Evolutionary conservation across 2,797 vertebrate species (phyloP).

Genomic region (Pipistrellus pygmaeus): DNA sequence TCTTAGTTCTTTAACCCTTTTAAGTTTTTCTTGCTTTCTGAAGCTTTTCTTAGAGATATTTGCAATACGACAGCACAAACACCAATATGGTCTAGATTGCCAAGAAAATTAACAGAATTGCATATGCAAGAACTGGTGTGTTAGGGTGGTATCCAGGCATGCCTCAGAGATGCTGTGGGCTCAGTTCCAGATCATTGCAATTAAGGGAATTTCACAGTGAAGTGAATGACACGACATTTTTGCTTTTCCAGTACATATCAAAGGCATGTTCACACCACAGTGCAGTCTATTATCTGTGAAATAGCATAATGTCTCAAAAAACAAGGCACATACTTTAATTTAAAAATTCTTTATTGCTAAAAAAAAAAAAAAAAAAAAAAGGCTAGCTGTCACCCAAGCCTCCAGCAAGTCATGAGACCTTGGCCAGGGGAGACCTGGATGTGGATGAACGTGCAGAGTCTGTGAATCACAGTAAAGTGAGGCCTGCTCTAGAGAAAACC

Average conservation of each 20-base stretch:
- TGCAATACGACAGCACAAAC: not conserved
- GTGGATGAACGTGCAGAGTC: not conserved
- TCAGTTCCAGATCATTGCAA: not conserved
- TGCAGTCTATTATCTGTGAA: not conserved
- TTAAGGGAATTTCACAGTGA: not conserved
- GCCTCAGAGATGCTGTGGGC: not conserved
- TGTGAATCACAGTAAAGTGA: not conserved
- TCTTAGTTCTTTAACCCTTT: not conserved
- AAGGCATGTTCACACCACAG: not conserved
- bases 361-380: too few relatives aligned
- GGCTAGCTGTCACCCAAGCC: not conserved
- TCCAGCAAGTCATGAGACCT: not conserved
- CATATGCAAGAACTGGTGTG: not conserved
- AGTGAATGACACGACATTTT: not conserved
- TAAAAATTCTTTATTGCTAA: not conserved
- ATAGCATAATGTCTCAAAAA: not conserved
- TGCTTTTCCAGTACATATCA: not conserved
- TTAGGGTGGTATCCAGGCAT: not conserved
- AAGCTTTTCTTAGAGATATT: slow-evolving; percentile 3
- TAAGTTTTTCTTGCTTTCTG: not conserved
- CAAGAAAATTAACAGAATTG: not conserved
- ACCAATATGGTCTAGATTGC: not conserved
- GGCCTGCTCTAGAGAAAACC: not conserved
- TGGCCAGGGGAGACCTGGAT: not conserved
- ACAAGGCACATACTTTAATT: not conserved